phyloP scores from a whole-genome alignment of 1,140 invertebrate genomes.

The Octopus sinensis region DNA sequence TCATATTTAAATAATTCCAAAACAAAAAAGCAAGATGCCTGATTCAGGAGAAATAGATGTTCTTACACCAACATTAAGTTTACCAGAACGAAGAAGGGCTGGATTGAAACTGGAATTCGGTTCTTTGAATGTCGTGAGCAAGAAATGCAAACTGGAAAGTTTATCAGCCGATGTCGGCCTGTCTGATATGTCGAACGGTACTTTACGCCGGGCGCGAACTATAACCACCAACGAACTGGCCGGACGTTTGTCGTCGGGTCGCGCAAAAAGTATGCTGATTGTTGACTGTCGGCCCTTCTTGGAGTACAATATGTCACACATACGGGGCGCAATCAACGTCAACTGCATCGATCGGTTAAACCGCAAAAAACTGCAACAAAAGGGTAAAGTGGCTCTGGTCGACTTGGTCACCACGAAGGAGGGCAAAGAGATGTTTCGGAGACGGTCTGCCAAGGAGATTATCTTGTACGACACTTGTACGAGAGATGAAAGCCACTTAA shows the following conservation, averaged over 20 bases:
- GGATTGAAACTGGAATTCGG: constrained; percentile 37
- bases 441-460: constrained; percentile 58
- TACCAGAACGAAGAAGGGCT: constrained; percentile 32
- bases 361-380: constrained; percentile 66
- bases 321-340: constrained; percentile 72
- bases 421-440: constrained; percentile 67
- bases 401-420: constrained; percentile 66
- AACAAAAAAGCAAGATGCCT: background rate
- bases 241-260: constrained; percentile 35
- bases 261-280: constrained; percentile 58
- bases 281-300: constrained; percentile 74
- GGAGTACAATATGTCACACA: constrained; percentile 70
- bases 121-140: constrained; percentile 22
- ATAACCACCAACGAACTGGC: constrained; percentile 43
- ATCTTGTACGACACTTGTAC: constrained; percentile 70
- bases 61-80: constrained; percentile 26
- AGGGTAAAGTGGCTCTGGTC: constrained; percentile 66
- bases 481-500: constrained; percentile 51
- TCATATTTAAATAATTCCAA: background rate
- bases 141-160: constrained; percentile 43
- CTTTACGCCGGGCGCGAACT: constrained; percentile 24
- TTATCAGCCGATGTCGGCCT: constrained; percentile 31
- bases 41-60: constrained; percentile 12
- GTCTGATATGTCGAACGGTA: background rate
- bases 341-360: constrained; percentile 75